Evolutionary conservation across 1,140 invertebrate genomes (phyloP).

Genomic region (Magallana gigas): DNA sequence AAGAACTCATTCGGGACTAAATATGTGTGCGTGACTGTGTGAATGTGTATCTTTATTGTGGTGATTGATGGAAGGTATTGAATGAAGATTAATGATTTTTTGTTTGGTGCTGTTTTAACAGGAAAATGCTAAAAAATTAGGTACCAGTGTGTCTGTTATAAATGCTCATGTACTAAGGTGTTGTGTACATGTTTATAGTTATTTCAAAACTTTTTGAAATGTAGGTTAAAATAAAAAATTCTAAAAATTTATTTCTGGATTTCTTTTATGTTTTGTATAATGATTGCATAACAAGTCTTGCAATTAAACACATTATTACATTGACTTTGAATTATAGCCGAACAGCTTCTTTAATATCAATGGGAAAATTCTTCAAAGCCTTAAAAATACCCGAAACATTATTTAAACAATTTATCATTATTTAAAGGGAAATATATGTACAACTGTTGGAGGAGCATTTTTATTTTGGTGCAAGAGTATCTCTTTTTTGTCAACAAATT

Average conservation of each 20-base stretch:
- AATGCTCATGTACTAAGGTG: conserved; percentile 30
- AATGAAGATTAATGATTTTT: background rate
- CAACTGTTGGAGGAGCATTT: too few relatives aligned
- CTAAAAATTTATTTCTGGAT: background rate
- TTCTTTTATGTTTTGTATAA: background rate
- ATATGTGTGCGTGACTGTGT: conserved; percentile 35
- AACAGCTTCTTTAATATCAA: too few relatives aligned
- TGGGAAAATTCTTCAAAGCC: too few relatives aligned
- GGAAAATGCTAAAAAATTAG: background rate
- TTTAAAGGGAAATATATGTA: too few relatives aligned
- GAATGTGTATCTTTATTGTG: conserved; percentile 1
- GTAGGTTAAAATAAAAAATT: conserved; percentile 40
- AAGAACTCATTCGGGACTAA: conserved; percentile 12
- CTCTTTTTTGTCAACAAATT: too few relatives aligned
- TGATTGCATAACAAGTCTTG: too few relatives aligned
- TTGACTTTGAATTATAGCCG: too few relatives aligned
- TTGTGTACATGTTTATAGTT: conserved; percentile 29
- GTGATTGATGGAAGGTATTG: background rate
- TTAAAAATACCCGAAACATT: too few relatives aligned
- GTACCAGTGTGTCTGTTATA: conserved; percentile 29
- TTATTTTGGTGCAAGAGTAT: too few relatives aligned
- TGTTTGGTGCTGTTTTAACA: conserved; percentile 6
- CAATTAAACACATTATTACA: too few relatives aligned
- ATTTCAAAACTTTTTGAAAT: background rate
- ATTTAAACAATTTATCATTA: too few relatives aligned